A percentile compares a stretch with the other conserved stretches of the same genome.
These are phyloP conservation scores for Lepidurus packardi DNA, from an alignment of 1,140 invertebrate genomes.

Conservation along the genomic window DNA sequence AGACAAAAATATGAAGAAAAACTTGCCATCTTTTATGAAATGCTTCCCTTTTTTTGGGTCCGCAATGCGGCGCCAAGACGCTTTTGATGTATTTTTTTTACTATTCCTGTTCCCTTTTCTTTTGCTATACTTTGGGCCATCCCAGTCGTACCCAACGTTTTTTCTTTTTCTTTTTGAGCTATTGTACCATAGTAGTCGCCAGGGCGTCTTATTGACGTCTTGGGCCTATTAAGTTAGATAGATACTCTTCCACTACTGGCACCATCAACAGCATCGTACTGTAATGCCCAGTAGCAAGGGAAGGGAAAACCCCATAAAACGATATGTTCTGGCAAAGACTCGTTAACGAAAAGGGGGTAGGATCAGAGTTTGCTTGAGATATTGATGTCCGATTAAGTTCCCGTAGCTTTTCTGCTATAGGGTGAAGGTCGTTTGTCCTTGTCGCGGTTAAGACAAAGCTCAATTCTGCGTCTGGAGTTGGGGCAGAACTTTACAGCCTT, in stretches of 20 bases:
- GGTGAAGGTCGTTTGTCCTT: background rate
- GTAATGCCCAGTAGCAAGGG: background rate
- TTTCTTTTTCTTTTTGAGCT: too few species aligned
- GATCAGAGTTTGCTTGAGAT: background rate
- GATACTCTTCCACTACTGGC: background rate
- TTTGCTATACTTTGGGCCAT: background rate
- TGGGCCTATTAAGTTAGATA: background rate
- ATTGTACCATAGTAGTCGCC: background rate
- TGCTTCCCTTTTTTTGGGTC: background rate
- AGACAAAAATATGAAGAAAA: background rate
- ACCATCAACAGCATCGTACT: background rate
- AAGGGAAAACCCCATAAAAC: background rate
- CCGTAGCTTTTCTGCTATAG: background rate
- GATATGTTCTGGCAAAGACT: background rate
- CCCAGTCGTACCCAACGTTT: too few species aligned
- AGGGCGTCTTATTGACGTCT: background rate
- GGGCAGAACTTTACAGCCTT: too few species aligned
- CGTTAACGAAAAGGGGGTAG: background rate
- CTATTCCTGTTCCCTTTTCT: background rate
- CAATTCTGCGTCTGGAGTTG: too few species aligned
- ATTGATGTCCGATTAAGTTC: constrained; percentile 6
- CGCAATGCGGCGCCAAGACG: background rate
- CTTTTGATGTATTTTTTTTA: background rate
- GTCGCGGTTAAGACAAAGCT: background rate
- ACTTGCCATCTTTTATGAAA: background rate